These are phyloP conservation scores for Callaeas wilsoni DNA, from an alignment of 2,113 vertebrate genomes.

Conservation along the genomic window DNA sequence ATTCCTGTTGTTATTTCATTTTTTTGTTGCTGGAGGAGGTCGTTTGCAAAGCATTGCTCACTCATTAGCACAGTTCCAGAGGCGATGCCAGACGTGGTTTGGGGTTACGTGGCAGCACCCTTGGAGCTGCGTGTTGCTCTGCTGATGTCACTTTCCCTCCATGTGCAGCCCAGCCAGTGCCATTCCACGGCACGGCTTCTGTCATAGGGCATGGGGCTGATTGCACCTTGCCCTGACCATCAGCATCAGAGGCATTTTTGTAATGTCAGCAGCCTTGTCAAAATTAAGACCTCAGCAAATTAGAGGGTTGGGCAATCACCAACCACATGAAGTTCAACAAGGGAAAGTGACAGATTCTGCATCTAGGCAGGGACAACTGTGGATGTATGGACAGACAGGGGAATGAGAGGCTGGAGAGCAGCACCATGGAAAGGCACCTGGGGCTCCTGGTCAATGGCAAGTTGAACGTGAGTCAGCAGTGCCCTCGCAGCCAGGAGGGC, in stretches of 20 bases:
- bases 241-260: rapidly evolving
- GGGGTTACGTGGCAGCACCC: background rate
- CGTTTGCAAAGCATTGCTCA: background rate
- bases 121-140: rapidly evolving
- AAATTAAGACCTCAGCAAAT: background rate
- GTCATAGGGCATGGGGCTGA: background rate
- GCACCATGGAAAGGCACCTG: rapidly evolving
- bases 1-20: background rate
- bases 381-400: rapidly evolving
- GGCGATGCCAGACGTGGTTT: rapidly evolving
- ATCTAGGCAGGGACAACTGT: no score
- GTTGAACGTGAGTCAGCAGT: rapidly evolving
- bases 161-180: background rate
- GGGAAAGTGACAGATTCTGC: rapidly evolving
- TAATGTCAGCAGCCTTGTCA: background rate
- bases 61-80: background rate
- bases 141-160: background rate
- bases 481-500: background rate
- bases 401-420: background rate
- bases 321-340: background rate
- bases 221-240: background rate
- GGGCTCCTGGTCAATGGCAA: rapidly evolving
- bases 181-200: rapidly evolving
- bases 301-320: background rate
- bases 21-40: background rate